Evolutionary conservation across 2,797 vertebrate species (phyloP), one percentile per base, ranked within the genome.

Genomic region (Phaenicophaeus curvirostris): DNA sequence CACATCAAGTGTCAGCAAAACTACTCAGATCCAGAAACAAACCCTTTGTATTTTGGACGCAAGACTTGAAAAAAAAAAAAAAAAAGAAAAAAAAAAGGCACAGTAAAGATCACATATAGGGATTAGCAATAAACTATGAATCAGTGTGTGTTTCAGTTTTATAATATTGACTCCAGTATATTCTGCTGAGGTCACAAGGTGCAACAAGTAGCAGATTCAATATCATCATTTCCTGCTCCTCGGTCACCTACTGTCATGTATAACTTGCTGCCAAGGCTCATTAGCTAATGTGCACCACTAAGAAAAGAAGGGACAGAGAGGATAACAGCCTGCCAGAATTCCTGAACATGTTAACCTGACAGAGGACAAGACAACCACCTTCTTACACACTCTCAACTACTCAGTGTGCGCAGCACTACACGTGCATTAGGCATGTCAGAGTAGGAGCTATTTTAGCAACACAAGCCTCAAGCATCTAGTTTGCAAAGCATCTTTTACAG

Each of bases 1-100:
- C 42, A 68, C n/a, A 53, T 72, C 35, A 92, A 85, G 50, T 19
- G 33, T 37, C 48, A 89, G 63, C 55, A 94, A 80, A 91, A 85
- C 71, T 8, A 72, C 65, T 65, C 24, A 27, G 31, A 61, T 9
- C 69, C 11, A 65, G 41, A 85, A 92, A 69, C 20, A 92, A 87
- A 39, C 19, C 7, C 11, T 65, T 37, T 31, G 9, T 27, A 28
- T 58, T 75, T 78, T 65, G 41, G 50, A 53, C 11, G 61, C 8
- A 65, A 74, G 41, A 39, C n/a, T 71, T 61, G 54, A 25, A 44
- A 41, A 35, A 33, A 69, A 54, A 11, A 39, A 46, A 9, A 37
- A 53, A n/a, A n/a, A n/a, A n/a, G n/a, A 50, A n/a, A 24, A 19
- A 53, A 9, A 37, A 53, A 54, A 3, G 2, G 4, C 28, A 39